Evolutionary conservation across 2,888 invertebrate species (phyloP), one percentile per base, ranked within the genome.

Genomic region (Julus scanicus): DNA sequence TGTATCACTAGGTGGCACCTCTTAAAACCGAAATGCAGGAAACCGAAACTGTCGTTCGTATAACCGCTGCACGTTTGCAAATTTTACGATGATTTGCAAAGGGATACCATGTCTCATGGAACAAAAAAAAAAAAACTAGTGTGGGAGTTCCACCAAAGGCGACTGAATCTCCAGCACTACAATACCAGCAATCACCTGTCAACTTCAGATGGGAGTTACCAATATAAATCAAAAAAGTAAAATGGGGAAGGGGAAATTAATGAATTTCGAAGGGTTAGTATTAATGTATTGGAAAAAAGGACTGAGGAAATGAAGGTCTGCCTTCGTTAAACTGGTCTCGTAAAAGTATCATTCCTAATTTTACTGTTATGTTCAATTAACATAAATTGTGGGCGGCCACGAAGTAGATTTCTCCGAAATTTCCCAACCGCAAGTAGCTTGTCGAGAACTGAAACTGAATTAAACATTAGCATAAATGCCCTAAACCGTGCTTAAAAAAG

Each of bases 401-500:
- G 20, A 8, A 2, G 63, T 8, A n/a, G 63, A 63, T 71, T 71
- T 71, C 0, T 71, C 5, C 6, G 20, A 29, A 20, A 17, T 63
- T n/a, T n/a, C n/a, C 63, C n/a, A 63, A 63, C n/a, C 63, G 13
- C n/a, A 63, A 71, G 71, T 53, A 53, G 53, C 53, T 53, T 15
- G 53, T 15, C 2, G 15, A 53, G 8, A 9, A 71, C 20, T 71
- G 29, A 71, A 71, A 29, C 29, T 17, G 71, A 29, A 71, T 71
- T 71, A 71, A 71, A 8, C 29, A 71, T 71, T 71, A 71, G 71
- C 71, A 71, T 71, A 71, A 71, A 71, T 29, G 71, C 20, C 20
- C 20, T 71, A 71, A 71, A 71, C 71, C 71, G 1, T 5, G 71
- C 20, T 29, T 71, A 63, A 63, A 63, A 63, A 63, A 6, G 11